Evolutionary conservation across 2,797 vertebrate genomes (phyloP).

Genomic region (Pelodytes ibericus): DNA sequence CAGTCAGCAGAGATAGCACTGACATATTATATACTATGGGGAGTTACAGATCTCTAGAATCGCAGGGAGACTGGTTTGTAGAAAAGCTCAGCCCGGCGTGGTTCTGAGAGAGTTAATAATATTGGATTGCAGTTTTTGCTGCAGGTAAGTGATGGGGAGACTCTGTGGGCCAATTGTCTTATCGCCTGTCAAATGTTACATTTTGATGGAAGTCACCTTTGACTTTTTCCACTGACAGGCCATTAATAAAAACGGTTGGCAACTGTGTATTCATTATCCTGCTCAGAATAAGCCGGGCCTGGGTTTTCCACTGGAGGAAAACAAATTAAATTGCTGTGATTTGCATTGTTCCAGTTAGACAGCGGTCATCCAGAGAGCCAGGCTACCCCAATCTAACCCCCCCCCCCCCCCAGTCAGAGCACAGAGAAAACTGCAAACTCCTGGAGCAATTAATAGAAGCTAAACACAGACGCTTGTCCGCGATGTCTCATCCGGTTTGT

Average conservation of each 20-base stretch:
- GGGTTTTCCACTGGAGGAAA: slow-evolving; percentile 8
- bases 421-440: neutral
- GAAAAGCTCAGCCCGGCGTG: neutral
- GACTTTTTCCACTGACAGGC: slow-evolving; percentile 12
- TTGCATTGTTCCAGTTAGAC: slow-evolving; percentile 20
- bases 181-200: neutral
- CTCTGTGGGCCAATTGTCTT: neutral
- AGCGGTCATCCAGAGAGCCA: neutral
- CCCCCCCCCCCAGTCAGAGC: neutral
- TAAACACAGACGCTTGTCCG: neutral
- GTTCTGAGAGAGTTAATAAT: neutral
- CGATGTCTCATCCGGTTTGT: neutral
- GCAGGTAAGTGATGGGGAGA: neutral
- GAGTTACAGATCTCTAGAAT: too few relatives aligned
- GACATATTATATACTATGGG: too few relatives aligned
- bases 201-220: slow-evolving; percentile 26
- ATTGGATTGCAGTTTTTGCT: neutral
- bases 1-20: too few relatives aligned
- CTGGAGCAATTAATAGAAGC: slow-evolving; percentile 6
- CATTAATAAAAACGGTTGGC: slow-evolving; percentile 39
- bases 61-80: too few relatives aligned
- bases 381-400: slow-evolving; percentile 23
- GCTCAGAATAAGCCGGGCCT: neutral
- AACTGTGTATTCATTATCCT: slow-evolving; percentile 24
- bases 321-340: slow-evolving; percentile 22